These are phyloP conservation scores for Motacilla tschutschensis DNA, from an alignment of 2,113 vertebrate species.

Conservation along the genomic window DNA sequence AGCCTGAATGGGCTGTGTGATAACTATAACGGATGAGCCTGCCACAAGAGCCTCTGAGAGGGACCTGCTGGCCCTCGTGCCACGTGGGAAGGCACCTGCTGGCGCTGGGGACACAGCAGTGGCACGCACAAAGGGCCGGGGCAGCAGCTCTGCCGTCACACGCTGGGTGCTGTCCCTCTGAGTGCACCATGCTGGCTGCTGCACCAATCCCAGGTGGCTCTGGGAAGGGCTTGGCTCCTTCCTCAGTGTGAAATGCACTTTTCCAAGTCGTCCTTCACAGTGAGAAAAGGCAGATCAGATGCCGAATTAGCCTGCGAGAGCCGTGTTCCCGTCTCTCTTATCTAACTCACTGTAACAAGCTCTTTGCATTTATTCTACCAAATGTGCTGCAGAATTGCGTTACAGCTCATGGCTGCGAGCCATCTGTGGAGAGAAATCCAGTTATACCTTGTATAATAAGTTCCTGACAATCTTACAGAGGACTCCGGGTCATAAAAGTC, in stretches of 20 bases:
- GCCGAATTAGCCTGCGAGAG: slow-evolving; percentile 63
- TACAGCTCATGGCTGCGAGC: slow-evolving; percentile 78
- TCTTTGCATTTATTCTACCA: slow-evolving; percentile 80
- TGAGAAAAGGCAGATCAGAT: slow-evolving; percentile 50
- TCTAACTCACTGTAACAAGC: slow-evolving; percentile 74
- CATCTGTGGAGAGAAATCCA: slow-evolving; percentile 82
- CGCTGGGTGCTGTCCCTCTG: fast-evolving
- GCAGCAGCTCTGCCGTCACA: not conserved
- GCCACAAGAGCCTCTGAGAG: not conserved
- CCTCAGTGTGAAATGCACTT: not conserved
- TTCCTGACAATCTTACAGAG: slow-evolving; percentile 81
- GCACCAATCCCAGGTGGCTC: fast-evolving
- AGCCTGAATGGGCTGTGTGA: slow-evolving; percentile 38
- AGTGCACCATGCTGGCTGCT: fast-evolving
- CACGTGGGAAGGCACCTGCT: not conserved
- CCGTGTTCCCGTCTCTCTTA: slow-evolving; percentile 68
- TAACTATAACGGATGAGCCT: slow-evolving; percentile 39
- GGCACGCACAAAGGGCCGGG: fast-evolving
- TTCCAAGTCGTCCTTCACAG: slow-evolving; percentile 55
- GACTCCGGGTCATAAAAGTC: slow-evolving; percentile 81
- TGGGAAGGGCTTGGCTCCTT: not conserved
- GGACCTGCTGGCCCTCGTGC: not conserved
- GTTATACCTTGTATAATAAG: slow-evolving; percentile 85
- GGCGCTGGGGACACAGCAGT: not conserved
- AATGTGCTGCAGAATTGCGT: slow-evolving; percentile 75